Conservation (phyloP, 2,113 vertebrate species). For the Acrocephalus kingi region DNA sequence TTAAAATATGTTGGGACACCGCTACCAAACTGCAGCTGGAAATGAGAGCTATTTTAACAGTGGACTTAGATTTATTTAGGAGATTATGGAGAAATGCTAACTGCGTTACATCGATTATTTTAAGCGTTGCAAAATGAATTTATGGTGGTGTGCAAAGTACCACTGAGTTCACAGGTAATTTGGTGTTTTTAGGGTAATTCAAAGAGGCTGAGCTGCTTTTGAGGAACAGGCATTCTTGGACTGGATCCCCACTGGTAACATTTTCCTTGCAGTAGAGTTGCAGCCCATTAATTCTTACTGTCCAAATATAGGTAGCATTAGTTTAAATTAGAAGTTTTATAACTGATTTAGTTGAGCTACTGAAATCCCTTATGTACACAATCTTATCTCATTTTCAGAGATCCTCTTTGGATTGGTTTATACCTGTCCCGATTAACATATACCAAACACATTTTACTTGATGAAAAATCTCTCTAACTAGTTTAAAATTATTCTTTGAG, state of each 20-base stretch:
- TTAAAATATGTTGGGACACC: background rate
- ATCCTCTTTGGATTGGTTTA: slow-evolving; percentile 37
- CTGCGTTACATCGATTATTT: background rate
- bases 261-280: background rate
- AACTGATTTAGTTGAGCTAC: slow-evolving; percentile 54
- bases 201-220: background rate
- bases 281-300: slow-evolving; percentile 39
- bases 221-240: slow-evolving; percentile 36
- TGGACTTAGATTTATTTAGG: slow-evolving; percentile 46
- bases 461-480: background rate
- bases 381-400: slow-evolving; percentile 54
- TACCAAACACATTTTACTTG: slow-evolving; percentile 7
- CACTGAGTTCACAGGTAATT: background rate
- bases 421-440: slow-evolving; percentile 9
- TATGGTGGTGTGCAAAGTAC: background rate
- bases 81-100: slow-evolving; percentile 48
- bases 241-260: background rate
- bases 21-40: slow-evolving; percentile 42
- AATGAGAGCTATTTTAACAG: slow-evolving; percentile 42
- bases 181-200: background rate
- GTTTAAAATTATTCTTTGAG: background rate
- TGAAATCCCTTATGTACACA: slow-evolving; percentile 44
- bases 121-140: slow-evolving; percentile 11
- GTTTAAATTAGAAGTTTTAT: slow-evolving; percentile 65
- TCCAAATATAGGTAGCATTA: slow-evolving; percentile 63